Percentiles rank a stretch among this genome's conserved stretches.
phyloP scores from a whole-genome alignment of 1,140 invertebrate genomes.

The Ganaspis sp. region DNA sequence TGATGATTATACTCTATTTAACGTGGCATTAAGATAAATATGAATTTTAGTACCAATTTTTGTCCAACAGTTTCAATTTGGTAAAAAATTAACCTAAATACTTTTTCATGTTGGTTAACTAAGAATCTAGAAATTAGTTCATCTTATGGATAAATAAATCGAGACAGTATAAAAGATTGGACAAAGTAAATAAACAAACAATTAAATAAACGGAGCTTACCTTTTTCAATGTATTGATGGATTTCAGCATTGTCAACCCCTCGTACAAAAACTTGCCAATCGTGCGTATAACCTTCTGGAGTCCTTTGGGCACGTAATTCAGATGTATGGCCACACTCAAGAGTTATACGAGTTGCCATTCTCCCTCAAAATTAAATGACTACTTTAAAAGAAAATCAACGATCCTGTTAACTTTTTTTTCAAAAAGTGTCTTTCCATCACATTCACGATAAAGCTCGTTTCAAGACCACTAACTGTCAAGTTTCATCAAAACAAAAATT shows the following conservation, averaged over 20 bases:
- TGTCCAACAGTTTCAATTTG: not conserved
- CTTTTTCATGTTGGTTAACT: not conserved
- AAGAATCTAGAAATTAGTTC: not conserved
- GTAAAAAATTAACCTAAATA: slow-evolving; percentile 11
- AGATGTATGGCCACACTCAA: slow-evolving; percentile 95
- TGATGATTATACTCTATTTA: not conserved
- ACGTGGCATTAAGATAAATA: not conserved
- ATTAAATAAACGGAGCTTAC: slow-evolving; percentile 50
- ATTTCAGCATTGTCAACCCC: slow-evolving; percentile 91
- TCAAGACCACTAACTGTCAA: not conserved
- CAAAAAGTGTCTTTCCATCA: slow-evolving; percentile 40
- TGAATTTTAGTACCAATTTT: not conserved
- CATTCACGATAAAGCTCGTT: slow-evolving; percentile 34
- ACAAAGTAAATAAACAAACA: slow-evolving; percentile 31
- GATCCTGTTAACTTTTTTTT: slow-evolving; percentile 36
- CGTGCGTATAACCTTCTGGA: slow-evolving; percentile 94
- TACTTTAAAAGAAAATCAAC: slow-evolving; percentile 34
- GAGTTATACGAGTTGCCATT: slow-evolving; percentile 88
- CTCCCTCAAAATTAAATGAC: slow-evolving; percentile 59
- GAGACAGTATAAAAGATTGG: not conserved
- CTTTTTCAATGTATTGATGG: slow-evolving; percentile 93
- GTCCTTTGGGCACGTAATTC: slow-evolving; percentile 86
- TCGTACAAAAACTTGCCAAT: slow-evolving; percentile 97
- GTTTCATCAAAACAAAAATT: slow-evolving; percentile 18
- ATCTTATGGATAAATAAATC: not conserved